Evolutionary conservation across 2,888 invertebrate genomes (phyloP), one percentile per base, ranked within the genome.

Genomic region (Plemyria rubiginata): DNA sequence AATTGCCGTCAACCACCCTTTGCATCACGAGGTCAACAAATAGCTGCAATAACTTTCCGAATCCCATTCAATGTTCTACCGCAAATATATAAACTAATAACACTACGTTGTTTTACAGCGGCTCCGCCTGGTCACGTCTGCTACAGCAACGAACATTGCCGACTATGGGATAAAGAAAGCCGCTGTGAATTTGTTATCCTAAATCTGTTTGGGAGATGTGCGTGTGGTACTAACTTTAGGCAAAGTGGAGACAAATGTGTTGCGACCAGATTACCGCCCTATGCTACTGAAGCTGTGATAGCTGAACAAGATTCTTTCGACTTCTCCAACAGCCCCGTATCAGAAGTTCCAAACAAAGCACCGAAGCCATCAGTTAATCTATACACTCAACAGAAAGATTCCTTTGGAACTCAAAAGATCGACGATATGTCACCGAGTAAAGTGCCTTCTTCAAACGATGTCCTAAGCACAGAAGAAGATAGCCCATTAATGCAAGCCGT

Each of bases 151-250:
- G 96, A 96, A 65, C 98, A 98, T 84, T 98, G 98, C 83, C 95
- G 95, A 65, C 94, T 98, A 78, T 97, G 96, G 94, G 96, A 97
- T 75, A 94, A 94, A 67, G 95, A 96, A 80, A 97, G 97, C 69
- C 96, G 97, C 79, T 98, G 98, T 79, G 97, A 97, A 85, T 98
- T 97, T 83, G 94, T 97, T 55, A 97, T 98, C 72, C 97, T 97
- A 32, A 97, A 97, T 84, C 94, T 98, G 11, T 97, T 98, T 81
- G 98, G 98, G 52, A 94, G 97, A 78, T 98, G 98, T 78, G 95
- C 96, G 66, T 98, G 98, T 82, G 95, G 96, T 72, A 85, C 94
- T 9, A 95, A 95, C 45, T 94, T 94, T 71, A 93, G 94, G 65
- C 95, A 95, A 87, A 88, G 93, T 28, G 95, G 95, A 13, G 95